Base-by-base conservation (phyloP, 1,140 invertebrate genomes). In the Formica selysi region DNA sequence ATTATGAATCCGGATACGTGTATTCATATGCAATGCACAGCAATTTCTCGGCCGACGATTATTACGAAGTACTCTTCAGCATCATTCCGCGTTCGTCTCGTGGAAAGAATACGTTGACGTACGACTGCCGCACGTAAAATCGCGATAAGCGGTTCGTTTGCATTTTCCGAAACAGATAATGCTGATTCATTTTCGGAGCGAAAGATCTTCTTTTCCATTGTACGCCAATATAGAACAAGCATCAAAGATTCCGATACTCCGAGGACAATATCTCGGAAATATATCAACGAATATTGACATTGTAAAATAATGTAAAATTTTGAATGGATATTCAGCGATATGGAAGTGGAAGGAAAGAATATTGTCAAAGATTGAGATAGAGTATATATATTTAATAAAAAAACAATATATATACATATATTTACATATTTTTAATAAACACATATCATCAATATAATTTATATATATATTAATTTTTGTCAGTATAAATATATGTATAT, bases 81-180 rank as follows among this genome's bases (percentile, higher is more conserved):
- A 83, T 74, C 68, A 19, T 51, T 44, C n/a, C 68, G 19, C 67
- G 51, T 41, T 59, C 36, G 65, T 38, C 65, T 29, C 38, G 54
- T 38, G 54, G 79, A 83, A 83, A 83, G 68, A 59, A 61, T 83
- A 38, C 38, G 38, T 36, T 83, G 54, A 54, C 79, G 79, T 83
- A 73, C 54, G 68, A 83, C 48, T 61, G 79, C 54, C 67, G 54
- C 67, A 81, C 79, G 79, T 67, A 54, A 74, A n/a, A 16, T 29
- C 79, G 36, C 41, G 79, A 83, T 73, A 83, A 83, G 41, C 68
- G 26, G 54, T 57, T 83, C 79, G 54, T 74, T 83, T 83, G 79
- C 54, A 83, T 83, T 83, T 74, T 57, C 54, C 68, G 68, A 36
- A 48, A 38, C 26, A 83, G 68, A 83, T 83, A 83, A 73, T 41